Evolutionary conservation across 2,888 invertebrate genomes (phyloP), one percentile per base, ranked within the genome.

Genomic region (Drosophila acutilabella): DNA sequence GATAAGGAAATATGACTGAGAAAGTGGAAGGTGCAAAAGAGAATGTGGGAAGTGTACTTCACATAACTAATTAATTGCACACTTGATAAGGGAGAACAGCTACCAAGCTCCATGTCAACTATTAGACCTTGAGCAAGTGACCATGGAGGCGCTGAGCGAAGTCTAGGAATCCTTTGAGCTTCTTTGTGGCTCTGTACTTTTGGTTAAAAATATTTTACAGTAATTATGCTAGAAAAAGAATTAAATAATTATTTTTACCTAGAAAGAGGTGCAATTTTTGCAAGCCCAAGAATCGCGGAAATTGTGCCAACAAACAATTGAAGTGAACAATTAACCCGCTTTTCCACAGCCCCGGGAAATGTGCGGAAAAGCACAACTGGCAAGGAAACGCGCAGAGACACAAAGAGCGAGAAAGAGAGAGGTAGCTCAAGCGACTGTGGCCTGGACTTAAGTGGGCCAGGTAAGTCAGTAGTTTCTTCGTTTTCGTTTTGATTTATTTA

Each of bases 291-390:
- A 64, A 60, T 58, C 13, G 57, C 61, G 56, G 58, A 74, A 75
- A 75, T 61, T 61, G 61, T 67, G 68, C 41, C 45, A 60, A n/a
- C 45, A 64, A 30, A 64, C 54, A 62, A 64, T 50, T 47, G 66
- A 40, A 47, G 51, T 60, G 41, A 65, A 70, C 81, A 78, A 87
- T 76, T 87, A 81, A 84, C 84, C 75, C 72, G 82, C 59, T 78
- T 80, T 71, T 73, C 38, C 44, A 26, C 56, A 50, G 51, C 33
- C 41, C 52, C 41, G 36, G 44, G 20, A 57, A 57, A 38, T 38
- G 38, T 33, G 33, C 36, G 59, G 54, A 45, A 58, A 66, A 64
- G 58, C 60, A 36, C 40, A 45, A 30, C 18, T 20, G 38, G 23
- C 7, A 45, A 44, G 42, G 26, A 51, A 47, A 36, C 38, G 58